These are phyloP conservation scores for Urocynchramus pylzowi DNA, from an alignment of 2,113 vertebrate genomes.

Conservation along the genomic window DNA sequence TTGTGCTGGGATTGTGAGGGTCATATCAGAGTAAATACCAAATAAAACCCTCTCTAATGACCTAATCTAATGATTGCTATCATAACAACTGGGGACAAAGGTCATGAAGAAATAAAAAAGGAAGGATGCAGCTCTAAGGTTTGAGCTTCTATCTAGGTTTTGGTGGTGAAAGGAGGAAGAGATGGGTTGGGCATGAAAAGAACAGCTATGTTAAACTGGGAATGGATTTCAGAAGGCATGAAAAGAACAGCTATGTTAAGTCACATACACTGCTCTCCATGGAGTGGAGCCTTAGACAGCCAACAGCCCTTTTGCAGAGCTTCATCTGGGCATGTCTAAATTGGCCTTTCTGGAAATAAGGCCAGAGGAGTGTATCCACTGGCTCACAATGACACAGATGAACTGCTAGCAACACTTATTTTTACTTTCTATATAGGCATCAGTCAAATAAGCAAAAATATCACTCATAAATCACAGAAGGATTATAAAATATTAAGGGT, in stretches of 20 bases:
- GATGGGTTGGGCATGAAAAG: background rate
- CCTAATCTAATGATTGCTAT: background rate
- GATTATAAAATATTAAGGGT: background rate
- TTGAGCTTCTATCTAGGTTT: background rate
- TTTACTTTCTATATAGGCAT: background rate
- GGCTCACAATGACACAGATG: background rate
- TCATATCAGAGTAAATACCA: background rate
- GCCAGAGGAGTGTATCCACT: background rate
- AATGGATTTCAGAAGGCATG: background rate
- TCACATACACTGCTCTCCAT: background rate
- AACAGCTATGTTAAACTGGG: background rate
- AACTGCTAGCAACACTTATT: background rate
- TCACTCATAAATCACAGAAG: background rate
- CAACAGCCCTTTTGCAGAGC: background rate
- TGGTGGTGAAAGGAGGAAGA: background rate
- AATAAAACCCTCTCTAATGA: background rate
- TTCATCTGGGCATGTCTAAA: background rate
- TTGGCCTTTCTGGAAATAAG: background rate
- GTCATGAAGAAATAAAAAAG: rapidly evolving
- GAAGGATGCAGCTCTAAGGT: background rate
- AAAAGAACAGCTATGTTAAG: background rate
- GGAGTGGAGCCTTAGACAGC: background rate
- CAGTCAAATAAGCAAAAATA: background rate
- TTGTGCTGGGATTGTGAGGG: background rate
- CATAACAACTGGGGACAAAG: background rate